Conservation (phyloP, 1,140 invertebrate genomes). For the Andrena cerasifolii region DNA sequence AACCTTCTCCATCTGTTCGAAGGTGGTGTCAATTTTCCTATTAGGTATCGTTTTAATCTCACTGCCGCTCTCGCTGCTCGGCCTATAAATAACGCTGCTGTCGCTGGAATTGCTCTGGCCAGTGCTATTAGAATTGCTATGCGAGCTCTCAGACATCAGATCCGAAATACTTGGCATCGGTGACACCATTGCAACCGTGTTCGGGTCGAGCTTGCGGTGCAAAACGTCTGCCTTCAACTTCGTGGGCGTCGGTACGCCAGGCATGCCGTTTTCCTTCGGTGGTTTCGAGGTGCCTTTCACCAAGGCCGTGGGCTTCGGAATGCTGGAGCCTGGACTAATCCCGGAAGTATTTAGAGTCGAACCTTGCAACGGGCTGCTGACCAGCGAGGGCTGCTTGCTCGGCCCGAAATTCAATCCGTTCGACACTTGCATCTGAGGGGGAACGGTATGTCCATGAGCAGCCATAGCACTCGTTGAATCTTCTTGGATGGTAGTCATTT, state of each 20-base stretch:
- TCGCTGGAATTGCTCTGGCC: slow-evolving; percentile 87
- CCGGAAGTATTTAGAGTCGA: slow-evolving; percentile 28
- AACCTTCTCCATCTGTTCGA: slow-evolving; percentile 78
- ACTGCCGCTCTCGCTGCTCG: slow-evolving; percentile 86
- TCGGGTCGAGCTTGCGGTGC: slow-evolving; percentile 82
- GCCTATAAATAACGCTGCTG: slow-evolving; percentile 87
- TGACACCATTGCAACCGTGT: slow-evolving; percentile 88
- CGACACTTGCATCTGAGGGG: not conserved
- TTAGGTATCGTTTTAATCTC: slow-evolving; percentile 84
- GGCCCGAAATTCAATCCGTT: slow-evolving; percentile 28
- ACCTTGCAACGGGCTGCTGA: slow-evolving; percentile 49
- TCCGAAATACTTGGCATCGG: slow-evolving; percentile 86
- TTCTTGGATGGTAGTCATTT: slow-evolving; percentile 25
- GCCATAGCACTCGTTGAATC: not conserved
- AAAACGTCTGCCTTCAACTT: slow-evolving; percentile 73
- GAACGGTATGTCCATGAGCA: no score
- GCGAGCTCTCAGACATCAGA: slow-evolving; percentile 83
- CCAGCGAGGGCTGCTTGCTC: slow-evolving; percentile 29
- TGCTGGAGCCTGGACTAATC: slow-evolving; percentile 84
- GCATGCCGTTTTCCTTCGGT: slow-evolving; percentile 74
- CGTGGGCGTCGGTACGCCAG: slow-evolving; percentile 65
- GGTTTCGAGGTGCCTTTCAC: slow-evolving; percentile 93
- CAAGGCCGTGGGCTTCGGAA: slow-evolving; percentile 94
- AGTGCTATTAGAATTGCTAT: slow-evolving; percentile 83
- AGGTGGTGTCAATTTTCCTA: slow-evolving; percentile 82